phyloP scores from a whole-genome alignment of 2,113 vertebrate genomes.

The Formicarius rufipectus region DNA sequence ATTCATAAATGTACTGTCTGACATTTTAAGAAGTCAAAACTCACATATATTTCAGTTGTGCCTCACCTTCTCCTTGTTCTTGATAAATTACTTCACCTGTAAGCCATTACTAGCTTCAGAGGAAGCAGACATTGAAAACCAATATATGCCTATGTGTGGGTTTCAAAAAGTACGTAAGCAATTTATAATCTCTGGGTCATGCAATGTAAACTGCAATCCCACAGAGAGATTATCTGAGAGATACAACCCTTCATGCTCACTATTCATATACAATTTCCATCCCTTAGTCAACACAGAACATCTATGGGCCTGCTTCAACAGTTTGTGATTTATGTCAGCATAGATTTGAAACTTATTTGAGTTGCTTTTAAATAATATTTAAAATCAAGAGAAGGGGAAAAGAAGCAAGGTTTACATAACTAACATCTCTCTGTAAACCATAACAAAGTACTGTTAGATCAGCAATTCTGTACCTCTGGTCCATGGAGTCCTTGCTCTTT shows the following conservation, averaged over 20 bases:
- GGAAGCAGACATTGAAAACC: constrained; percentile 29
- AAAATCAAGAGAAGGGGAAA: background rate
- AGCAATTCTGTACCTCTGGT: background rate
- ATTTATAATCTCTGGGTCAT: background rate
- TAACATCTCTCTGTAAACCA: background rate
- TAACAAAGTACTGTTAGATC: background rate
- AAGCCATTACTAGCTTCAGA: background rate
- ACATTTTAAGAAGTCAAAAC: constrained; percentile 31
- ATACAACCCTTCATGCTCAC: background rate
- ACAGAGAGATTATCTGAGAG: background rate
- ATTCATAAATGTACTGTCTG: constrained; percentile 28
- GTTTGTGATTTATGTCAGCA: background rate
- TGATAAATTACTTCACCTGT: background rate
- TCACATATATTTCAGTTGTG: background rate
- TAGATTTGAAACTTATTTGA: background rate
- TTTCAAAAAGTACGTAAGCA: background rate
- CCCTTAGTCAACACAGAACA: background rate
- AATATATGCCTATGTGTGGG: background rate
- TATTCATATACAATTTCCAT: background rate
- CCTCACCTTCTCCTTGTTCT: background rate
- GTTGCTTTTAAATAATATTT: background rate
- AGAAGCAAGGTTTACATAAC: background rate
- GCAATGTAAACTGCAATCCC: background rate
- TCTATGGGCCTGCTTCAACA: background rate
- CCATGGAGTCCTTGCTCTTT: background rate